These are phyloP conservation scores for Tragelaphus buxtoni DNA, from an alignment of 2,113 vertebrate genomes.

Conservation along the genomic window DNA sequence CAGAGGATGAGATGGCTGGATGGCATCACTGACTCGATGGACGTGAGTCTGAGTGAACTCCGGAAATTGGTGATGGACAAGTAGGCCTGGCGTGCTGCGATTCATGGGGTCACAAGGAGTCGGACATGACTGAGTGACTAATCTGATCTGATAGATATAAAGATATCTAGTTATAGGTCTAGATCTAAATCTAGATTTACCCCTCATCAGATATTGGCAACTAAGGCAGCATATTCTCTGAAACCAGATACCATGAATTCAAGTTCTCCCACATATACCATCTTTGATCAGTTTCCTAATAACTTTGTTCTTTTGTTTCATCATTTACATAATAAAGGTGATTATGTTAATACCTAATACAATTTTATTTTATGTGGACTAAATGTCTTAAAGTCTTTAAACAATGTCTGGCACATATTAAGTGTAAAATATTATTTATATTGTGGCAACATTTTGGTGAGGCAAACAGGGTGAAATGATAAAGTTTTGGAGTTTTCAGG, in stretches of 20 bases:
- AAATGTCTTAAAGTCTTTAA: neutral
- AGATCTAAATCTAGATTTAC: neutral
- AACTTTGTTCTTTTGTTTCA: neutral
- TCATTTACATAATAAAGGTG: neutral
- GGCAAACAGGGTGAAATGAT: neutral
- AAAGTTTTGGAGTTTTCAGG: neutral
- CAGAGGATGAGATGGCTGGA: no score
- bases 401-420: neutral
- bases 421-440: neutral
- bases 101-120: no score
- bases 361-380: neutral
- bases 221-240: neutral
- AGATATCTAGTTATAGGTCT: neutral
- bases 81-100: no score
- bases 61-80: no score
- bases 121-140: no score
- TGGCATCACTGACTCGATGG: no score
- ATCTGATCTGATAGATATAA: no score
- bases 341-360: neutral
- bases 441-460: neutral
- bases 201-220: neutral
- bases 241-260: neutral
- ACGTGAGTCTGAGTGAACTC: no score
- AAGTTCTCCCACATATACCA: neutral
- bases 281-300: neutral